phyloP scores from a whole-genome alignment of 2,888 invertebrate genomes.

The Eurytoma californica region DNA sequence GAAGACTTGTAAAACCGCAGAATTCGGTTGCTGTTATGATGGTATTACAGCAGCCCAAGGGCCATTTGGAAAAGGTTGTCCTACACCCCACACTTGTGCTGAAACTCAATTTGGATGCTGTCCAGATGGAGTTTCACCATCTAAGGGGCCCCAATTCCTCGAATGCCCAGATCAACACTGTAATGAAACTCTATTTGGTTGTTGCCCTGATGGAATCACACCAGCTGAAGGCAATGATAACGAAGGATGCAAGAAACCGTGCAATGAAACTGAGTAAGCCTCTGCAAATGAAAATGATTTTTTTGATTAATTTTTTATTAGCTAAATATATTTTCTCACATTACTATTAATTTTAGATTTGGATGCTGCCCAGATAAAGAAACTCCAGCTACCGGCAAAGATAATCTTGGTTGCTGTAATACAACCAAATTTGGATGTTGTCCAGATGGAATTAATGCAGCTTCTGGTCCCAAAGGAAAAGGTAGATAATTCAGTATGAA shows the following conservation, averaged over 20 bases:
- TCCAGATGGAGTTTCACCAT: slow-evolving; percentile 87
- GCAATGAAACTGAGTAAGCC: slow-evolving; percentile 77
- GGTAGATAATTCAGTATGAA: slow-evolving; percentile 66
- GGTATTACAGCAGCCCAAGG: slow-evolving; percentile 85
- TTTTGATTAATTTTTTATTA: slow-evolving; percentile 48
- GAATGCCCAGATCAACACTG: slow-evolving; percentile 88
- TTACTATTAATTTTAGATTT: slow-evolving; percentile 42
- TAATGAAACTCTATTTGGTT: slow-evolving; percentile 88
- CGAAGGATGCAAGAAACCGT: slow-evolving; percentile 87
- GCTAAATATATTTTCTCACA: no score
- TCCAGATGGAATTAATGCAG: slow-evolving; percentile 81
- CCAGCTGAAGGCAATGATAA: slow-evolving; percentile 87
- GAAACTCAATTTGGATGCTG: slow-evolving; percentile 89
- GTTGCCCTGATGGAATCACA: slow-evolving; percentile 88
- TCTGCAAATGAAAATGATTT: slow-evolving; percentile 59
- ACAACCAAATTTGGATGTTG: slow-evolving; percentile 82
- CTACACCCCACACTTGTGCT: slow-evolving; percentile 83
- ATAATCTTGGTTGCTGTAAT: slow-evolving; percentile 75
- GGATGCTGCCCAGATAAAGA: slow-evolving; percentile 86
- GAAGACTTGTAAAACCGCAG: slow-evolving; percentile 79
- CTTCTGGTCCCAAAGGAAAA: slow-evolving; percentile 79
- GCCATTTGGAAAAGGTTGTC: slow-evolving; percentile 88
- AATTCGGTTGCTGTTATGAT: slow-evolving; percentile 92
- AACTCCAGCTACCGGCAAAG: slow-evolving; percentile 81
- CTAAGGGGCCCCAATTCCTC: slow-evolving; percentile 81